Percentiles rank a stretch among this genome's conserved stretches.
Conservation (phyloP, 2,888 invertebrate genomes). For the Germaria angustata region DNA sequence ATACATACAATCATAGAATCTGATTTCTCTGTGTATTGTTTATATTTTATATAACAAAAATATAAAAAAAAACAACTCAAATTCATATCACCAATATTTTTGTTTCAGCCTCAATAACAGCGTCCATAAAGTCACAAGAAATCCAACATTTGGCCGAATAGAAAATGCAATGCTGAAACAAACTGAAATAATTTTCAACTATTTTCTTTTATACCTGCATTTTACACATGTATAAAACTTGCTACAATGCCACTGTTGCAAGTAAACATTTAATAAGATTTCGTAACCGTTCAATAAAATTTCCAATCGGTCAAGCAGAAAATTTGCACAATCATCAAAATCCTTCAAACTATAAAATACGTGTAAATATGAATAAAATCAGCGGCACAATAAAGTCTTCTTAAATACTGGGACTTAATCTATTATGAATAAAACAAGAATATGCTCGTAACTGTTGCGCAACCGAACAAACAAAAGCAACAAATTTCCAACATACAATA, state of each 20-base stretch:
- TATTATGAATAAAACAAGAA: not conserved
- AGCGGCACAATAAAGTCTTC: not conserved
- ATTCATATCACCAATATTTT: too few species aligned
- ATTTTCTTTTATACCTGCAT: conserved; percentile 3
- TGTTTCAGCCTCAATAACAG: too few species aligned
- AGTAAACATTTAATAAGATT: conserved; percentile 1
- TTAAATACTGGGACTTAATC: not conserved
- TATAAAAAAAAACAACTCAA: too few species aligned
- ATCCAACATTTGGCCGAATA: too few species aligned
- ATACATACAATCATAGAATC: too few species aligned
- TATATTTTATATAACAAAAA: too few species aligned
- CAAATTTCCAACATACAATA: not conserved
- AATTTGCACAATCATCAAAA: conserved; percentile 23
- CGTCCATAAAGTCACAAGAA: too few species aligned
- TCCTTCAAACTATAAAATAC: not conserved
- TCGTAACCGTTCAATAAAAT: not conserved
- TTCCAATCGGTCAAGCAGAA: conserved; percentile 40
- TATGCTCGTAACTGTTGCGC: conserved; percentile 22
- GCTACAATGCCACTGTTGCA: conserved; percentile 14
- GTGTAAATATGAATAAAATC: not conserved
- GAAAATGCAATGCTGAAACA: too few species aligned
- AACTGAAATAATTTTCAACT: too few species aligned
- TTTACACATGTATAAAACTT: not conserved
- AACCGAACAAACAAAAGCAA: conserved; percentile 18
- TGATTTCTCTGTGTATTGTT: too few species aligned